Evolutionary conservation across 2,888 invertebrate genomes (phyloP).

Genomic region (Amiota communis): DNA sequence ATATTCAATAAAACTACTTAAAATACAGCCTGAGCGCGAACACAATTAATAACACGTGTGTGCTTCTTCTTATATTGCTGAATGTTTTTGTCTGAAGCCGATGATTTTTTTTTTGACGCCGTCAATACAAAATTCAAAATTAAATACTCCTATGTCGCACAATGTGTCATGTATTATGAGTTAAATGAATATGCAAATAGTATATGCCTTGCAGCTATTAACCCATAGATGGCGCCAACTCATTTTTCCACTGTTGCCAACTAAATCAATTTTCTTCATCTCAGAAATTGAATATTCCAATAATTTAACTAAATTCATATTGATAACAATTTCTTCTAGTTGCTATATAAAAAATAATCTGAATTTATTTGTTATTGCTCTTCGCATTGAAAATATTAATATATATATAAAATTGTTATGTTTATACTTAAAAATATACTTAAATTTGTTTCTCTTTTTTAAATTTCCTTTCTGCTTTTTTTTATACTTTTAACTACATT

Average conservation of each 20-base stretch:
- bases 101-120: no score
- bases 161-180: no score
- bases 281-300: no score
- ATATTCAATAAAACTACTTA: neutral
- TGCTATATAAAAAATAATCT: constrained; percentile 25
- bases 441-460: constrained; percentile 4
- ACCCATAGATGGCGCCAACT: no score
- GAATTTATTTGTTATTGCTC: constrained; percentile 23
- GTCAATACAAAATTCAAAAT: no score
- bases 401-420: constrained; percentile 14
- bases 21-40: neutral
- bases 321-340: neutral
- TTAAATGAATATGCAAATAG: no score
- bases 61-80: neutral
- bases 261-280: no score
- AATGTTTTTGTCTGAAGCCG: no score
- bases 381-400: constrained; percentile 26
- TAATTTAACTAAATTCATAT: no score
- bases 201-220: no score
- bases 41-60: constrained; percentile 10
- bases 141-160: no score
- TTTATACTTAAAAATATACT: constrained; percentile 14
- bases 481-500: neutral
- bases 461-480: neutral
- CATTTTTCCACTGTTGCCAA: no score